Evolutionary conservation across 2,888 invertebrate genomes (phyloP), one percentile per base, ranked within the genome.

Genomic region (Hofmannophila pseudospretella): DNA sequence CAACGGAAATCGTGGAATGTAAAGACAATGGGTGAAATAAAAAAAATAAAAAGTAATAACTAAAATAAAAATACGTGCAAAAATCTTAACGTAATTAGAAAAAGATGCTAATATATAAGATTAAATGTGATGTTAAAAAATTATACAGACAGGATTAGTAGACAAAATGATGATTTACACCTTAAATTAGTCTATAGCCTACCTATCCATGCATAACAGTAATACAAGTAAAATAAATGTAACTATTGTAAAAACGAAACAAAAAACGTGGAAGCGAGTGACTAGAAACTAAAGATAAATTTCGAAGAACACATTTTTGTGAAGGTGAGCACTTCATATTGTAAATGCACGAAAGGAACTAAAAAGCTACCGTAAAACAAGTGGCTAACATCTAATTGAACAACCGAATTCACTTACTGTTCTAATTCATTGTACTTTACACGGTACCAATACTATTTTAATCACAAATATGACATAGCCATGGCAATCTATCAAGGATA

Each of bases 301-400:
- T 67, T 58, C 40, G n/a, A 46, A 66, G 56, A 62, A 65, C 51
- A 59, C 44, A 57, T 49, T 47, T 31, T 34, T 41, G 41, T 4
- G 3, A 47, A 54, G 41, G 43, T 34, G 42, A 47, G 51, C 43
- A 38, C 32, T 25, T 32, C 39, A 41, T 25, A 52, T n/a, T n/a
- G n/a, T 77, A 80, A 80, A 80, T 81, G 80, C 80, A 67, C 41
- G 36, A 51, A 66, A 75, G 78, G 75, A 80, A 75, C 76, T 68
- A 59, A 60, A 37, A 53, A 55, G 47, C 51, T 48, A 46, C 44
- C 42, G 31, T 49, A 36, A 20, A 35, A 28, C 32, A 32, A 35
- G 34, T 42, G 48, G 43, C 47, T 61, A 60, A 35, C 54, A 43
- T 36, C 54, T 63, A 47, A 51, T 54, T 44, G 56, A 67, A 73